Percentiles rank a stretch among this genome's conserved stretches.
Conservation (phyloP, 1,140 invertebrate species). For the Linepithema humile region DNA sequence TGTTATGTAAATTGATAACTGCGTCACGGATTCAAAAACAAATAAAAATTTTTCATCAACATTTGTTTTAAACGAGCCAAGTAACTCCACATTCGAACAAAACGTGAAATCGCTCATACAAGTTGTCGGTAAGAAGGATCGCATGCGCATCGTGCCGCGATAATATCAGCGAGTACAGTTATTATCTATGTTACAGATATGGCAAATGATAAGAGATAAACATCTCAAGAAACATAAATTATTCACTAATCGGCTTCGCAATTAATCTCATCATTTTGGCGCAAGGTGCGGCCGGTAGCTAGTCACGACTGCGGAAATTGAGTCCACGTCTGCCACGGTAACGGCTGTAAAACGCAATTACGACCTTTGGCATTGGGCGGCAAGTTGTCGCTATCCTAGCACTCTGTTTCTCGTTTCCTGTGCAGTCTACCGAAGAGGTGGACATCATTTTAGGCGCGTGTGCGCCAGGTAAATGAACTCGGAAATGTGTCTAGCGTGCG, state of each 20-base stretch:
- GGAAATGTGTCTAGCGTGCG: constrained; percentile 28
- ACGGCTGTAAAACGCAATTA: constrained; percentile 62
- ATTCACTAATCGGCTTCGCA: background rate
- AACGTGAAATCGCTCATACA: background rate
- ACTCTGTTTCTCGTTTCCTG: constrained; percentile 63
- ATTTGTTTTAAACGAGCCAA: background rate
- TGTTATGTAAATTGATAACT: background rate
- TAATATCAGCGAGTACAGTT: constrained; percentile 9
- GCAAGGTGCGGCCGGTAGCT: background rate
- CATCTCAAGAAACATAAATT: background rate
- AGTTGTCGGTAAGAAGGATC: constrained; percentile 54
- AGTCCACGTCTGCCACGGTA: constrained; percentile 53
- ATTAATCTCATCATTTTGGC: background rate
- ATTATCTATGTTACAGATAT: background rate
- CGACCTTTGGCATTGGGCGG: constrained; percentile 37
- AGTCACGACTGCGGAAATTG: constrained; percentile 59
- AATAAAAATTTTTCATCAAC: background rate
- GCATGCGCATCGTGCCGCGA: constrained; percentile 36
- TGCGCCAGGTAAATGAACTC: background rate
- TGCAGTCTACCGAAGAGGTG: constrained; percentile 29
- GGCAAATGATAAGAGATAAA: background rate
- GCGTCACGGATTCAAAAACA: background rate
- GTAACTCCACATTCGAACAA: constrained; percentile 13
- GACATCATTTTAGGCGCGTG: constrained; percentile 50
- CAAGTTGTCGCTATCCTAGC: constrained; percentile 23